Evolutionary conservation across 2,797 vertebrate genomes (phyloP), one percentile per base, ranked within the genome.

Genomic region (Sphenopsis melanotis): DNA sequence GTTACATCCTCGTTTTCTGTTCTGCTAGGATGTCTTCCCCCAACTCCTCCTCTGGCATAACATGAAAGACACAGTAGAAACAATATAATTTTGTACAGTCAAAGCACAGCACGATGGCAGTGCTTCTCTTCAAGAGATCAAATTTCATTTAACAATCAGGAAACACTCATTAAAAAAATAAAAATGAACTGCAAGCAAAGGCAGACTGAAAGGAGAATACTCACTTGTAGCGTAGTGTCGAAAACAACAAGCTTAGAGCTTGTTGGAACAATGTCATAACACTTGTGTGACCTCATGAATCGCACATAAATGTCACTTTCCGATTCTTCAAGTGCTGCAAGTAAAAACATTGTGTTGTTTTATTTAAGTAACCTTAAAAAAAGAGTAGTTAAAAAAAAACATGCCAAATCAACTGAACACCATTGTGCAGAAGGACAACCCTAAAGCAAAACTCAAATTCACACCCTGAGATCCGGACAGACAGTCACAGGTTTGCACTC

Each of bases 261-360:
- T 84, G 99, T 99, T 8, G 99, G 99, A 93, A 99, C 98, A 96
- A 99, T 99, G 98, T 99, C 99, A 3, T 99, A 99, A 97, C 99
- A 99, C 98, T 99, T 99, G 97, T 99, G 99, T 89, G 98, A 99
- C 98, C 98, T 99, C 99, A 99, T 99, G 98, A 99, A 99, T 89
- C 99, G 98, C 98, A 98, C 99, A 98, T 99, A 99, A 98, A 99
- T 99, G 87, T 99, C 99, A 82, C 99, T 98, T 97, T 99, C 99
- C 2, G 99, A 99, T 97, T 99, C 98, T 98, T 99, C 98, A 64
- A 98, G 97, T 96, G 97, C 98, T 99, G 97, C 15, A 95, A 95
- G 57, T 89, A 95, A 93, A 96, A 95, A 94, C 69, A 95, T 83
- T 30, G 20, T 10, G 77, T 70, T 94, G 89, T 86, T 96, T 94